Conservation (phyloP, 2,113 vertebrate species). For the Pitta sordida region DNA sequence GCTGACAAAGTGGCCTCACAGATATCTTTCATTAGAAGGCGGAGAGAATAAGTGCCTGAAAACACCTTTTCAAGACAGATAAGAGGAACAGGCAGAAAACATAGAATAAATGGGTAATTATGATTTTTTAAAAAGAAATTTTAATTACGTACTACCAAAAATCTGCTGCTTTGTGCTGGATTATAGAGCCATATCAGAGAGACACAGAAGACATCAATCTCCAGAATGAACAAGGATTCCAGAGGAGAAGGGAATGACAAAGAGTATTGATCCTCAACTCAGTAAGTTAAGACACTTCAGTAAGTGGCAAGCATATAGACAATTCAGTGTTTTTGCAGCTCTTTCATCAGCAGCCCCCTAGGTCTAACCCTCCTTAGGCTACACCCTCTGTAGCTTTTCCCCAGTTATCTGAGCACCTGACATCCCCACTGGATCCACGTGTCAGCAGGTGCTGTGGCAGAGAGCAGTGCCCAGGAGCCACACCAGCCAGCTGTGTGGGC, state of each 20-base stretch:
- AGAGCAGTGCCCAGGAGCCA: neutral
- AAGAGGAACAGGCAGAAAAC: neutral
- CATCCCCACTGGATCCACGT: neutral
- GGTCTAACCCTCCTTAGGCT: neutral
- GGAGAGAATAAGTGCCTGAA: neutral
- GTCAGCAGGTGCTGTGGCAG: neutral
- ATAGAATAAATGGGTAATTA: neutral
- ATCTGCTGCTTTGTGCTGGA: neutral
- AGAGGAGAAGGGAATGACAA: neutral
- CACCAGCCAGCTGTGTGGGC: fast-evolving
- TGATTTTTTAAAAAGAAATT: neutral
- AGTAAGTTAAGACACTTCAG: neutral
- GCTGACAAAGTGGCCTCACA: neutral
- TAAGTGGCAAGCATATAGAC: neutral
- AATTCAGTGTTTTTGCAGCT: neutral
- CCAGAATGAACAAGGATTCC: neutral
- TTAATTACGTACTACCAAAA: neutral
- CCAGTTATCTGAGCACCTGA: neutral
- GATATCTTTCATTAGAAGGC: neutral
- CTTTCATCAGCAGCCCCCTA: neutral
- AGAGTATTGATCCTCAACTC: neutral
- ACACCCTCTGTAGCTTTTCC: neutral
- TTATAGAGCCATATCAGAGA: neutral
- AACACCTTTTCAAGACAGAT: neutral
- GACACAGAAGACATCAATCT: neutral